Evolutionary conservation across 1,140 invertebrate genomes (phyloP).

Genomic region (Drosophila carrolli): DNA sequence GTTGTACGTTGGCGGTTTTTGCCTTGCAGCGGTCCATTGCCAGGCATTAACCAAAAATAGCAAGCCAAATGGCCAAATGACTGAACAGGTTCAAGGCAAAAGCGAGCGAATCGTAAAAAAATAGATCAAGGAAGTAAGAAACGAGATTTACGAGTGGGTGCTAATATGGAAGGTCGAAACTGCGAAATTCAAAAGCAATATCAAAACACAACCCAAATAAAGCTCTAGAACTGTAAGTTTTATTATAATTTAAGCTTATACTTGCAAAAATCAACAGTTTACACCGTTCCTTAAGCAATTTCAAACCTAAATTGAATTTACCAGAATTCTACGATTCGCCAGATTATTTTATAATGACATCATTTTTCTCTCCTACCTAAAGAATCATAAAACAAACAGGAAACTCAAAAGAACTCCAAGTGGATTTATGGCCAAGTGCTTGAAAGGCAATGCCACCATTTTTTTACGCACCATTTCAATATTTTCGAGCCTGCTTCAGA

Average conservation of each 20-base stretch:
- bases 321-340: background rate
- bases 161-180: background rate
- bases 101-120: slow-evolving; percentile 1
- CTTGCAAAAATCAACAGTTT: too few species aligned
- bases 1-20: slow-evolving; percentile 23
- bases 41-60: slow-evolving; percentile 24
- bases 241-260: too few species aligned
- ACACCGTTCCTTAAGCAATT: too few species aligned
- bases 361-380: background rate
- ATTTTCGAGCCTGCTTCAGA: slow-evolving; percentile 44
- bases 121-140: slow-evolving; percentile 13
- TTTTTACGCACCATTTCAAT: slow-evolving; percentile 49
- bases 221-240: too few species aligned
- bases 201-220: background rate
- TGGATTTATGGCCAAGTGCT: slow-evolving; percentile 43
- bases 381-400: slow-evolving; percentile 31
- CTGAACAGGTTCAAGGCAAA: slow-evolving; percentile 18
- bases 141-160: background rate
- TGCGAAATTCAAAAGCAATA: slow-evolving; percentile 2
- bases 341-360: background rate
- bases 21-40: slow-evolving; percentile 38
- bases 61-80: slow-evolving; percentile 27
- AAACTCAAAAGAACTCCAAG: slow-evolving; percentile 20
- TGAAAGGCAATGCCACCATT: slow-evolving; percentile 36
- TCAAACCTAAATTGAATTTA: background rate